Percentiles rank a stretch among this genome's conserved stretches.
Conservation (phyloP, 37 sponge, comb jelly and placozoan genomes). For the Geodia barretti region DNA sequence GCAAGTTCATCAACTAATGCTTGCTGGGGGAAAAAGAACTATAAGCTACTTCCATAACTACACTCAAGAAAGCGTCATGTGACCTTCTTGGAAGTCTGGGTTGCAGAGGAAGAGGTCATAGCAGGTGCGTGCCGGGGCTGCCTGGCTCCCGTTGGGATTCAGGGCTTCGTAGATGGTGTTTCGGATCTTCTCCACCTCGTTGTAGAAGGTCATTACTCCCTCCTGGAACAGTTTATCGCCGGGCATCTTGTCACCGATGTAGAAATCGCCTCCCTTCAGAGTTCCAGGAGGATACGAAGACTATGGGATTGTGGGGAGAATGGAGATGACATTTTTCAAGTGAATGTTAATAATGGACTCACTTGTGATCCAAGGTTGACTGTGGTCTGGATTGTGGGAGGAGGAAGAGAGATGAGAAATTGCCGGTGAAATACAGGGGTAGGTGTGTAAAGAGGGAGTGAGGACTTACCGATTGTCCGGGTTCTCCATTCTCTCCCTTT, state of each 20-base stretch:
- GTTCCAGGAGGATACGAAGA: neutral
- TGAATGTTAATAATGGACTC: no score
- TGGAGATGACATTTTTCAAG: neutral
- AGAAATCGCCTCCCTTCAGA: constrained; percentile 41
- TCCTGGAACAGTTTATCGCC: constrained; percentile 59
- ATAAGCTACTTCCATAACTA: neutral
- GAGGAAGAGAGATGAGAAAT: neutral
- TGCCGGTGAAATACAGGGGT: no score
- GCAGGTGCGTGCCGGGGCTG: constrained; percentile 61
- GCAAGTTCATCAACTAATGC: neutral
- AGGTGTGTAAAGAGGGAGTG: neutral
- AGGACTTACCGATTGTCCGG: constrained; percentile 49
- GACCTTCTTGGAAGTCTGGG: constrained; percentile 56
- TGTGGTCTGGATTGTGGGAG: neutral
- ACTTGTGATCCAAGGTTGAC: neutral
- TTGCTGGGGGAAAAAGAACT: neutral
- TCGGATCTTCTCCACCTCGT: constrained; percentile 38
- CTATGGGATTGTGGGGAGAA: neutral
- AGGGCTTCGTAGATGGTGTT: constrained; percentile 28
- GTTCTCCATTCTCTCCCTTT: constrained; percentile 55
- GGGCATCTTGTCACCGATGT: constrained; percentile 44
- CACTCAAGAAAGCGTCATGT: neutral
- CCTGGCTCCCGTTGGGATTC: constrained; percentile 68
- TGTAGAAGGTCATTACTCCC: constrained; percentile 69
- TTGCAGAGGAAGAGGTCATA: constrained; percentile 77